These are phyloP conservation scores for Toxotes chatareus DNA, from an alignment of 2,113 vertebrate species.

Conservation along the genomic window DNA sequence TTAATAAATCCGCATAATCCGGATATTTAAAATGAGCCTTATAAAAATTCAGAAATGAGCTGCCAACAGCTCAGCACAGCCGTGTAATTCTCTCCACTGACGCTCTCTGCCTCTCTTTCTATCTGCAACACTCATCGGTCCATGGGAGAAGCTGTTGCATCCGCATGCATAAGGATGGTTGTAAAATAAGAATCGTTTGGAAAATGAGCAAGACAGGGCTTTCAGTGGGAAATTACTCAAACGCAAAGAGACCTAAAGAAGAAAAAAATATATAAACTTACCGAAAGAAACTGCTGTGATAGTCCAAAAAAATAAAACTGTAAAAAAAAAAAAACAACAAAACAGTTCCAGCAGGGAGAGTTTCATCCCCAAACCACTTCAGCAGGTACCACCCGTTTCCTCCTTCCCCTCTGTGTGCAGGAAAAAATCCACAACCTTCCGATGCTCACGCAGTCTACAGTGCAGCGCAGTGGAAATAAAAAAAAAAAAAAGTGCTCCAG, in stretches of 20 bases:
- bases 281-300: constrained; percentile 59
- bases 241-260: neutral
- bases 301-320: constrained; percentile 33
- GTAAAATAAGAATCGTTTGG: constrained; percentile 35
- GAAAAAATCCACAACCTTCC: constrained; percentile 49
- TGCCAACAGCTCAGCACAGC: constrained; percentile 75
- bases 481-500: constrained; percentile 81
- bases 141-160: constrained; percentile 84
- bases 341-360: constrained; percentile 62
- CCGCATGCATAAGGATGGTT: constrained; percentile 52
- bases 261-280: constrained; percentile 64
- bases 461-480: constrained; percentile 69
- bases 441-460: constrained; percentile 70
- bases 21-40: constrained; percentile 76
- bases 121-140: constrained; percentile 48
- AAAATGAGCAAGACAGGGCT: constrained; percentile 38
- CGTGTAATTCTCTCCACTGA: constrained; percentile 67
- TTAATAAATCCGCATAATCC: constrained; percentile 81
- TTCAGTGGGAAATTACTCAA: neutral
- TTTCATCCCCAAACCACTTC: constrained; percentile 65
- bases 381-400: constrained; percentile 58
- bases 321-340: constrained; percentile 34
- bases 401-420: constrained; percentile 20
- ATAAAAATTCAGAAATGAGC: constrained; percentile 72
- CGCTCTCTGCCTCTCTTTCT: constrained; percentile 43